Evolutionary conservation across 2,888 invertebrate species (phyloP).

Genomic region (Drosophila nr. perissopoda): DNA sequence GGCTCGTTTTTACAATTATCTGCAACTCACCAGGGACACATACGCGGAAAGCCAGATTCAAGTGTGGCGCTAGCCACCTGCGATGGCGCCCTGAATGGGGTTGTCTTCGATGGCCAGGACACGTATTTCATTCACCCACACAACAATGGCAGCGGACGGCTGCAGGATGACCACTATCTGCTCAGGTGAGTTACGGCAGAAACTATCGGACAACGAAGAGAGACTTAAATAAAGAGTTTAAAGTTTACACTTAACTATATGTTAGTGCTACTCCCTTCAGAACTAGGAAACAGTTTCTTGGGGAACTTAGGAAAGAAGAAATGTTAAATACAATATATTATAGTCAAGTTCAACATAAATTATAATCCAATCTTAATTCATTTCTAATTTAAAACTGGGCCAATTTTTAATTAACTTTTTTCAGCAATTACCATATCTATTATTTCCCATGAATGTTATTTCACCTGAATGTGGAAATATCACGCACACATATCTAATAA

Average conservation of each 20-base stretch:
- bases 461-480: slow-evolving; percentile 12
- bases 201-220: not conserved
- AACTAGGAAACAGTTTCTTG: not conserved
- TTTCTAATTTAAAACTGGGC: not conserved
- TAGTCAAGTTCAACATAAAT: not conserved
- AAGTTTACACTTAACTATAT: not conserved
- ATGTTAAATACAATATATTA: not conserved
- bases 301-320: not conserved
- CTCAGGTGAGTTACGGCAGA: slow-evolving; percentile 78
- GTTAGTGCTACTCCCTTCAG: not conserved
- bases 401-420: not conserved
- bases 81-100: slow-evolving; percentile 88
- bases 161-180: slow-evolving; percentile 84
- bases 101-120: slow-evolving; percentile 91
- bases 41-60: slow-evolving; percentile 89
- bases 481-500: slow-evolving; percentile 16
- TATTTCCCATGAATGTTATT: not conserved
- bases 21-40: slow-evolving; percentile 86
- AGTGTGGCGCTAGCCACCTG: slow-evolving; percentile 95
- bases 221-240: not conserved
- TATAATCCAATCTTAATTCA: not conserved
- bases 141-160: slow-evolving; percentile 74
- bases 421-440: not conserved
- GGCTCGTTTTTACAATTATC: slow-evolving; percentile 14
- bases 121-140: slow-evolving; percentile 89